A percentile compares a stretch with the other conserved stretches of the same genome.
These are phyloP conservation scores for Anticlea derivata DNA, from an alignment of 2,888 invertebrate species.

Conservation along the genomic window DNA sequence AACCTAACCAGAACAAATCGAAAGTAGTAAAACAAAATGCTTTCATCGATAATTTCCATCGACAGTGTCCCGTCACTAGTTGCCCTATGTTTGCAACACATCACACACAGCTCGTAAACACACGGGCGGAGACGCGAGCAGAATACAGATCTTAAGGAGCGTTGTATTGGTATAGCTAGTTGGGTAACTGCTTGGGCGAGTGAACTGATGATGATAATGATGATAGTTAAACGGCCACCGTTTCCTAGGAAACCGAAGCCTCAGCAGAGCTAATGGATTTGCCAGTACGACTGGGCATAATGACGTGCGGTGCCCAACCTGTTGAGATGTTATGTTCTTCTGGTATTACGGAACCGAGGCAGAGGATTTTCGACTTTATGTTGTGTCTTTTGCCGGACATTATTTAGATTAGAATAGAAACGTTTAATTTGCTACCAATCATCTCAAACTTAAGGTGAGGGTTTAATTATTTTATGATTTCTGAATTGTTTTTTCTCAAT, in stretches of 20 bases:
- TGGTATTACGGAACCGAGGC: conserved; percentile 13
- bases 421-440: too few species aligned
- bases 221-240: too few species aligned
- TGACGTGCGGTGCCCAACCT: conserved; percentile 18
- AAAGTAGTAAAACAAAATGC: too few species aligned
- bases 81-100: conserved; percentile 22
- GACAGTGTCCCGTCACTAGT: conserved; percentile 18
- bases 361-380: not conserved
- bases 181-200: conserved; percentile 1
- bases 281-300: conserved; percentile 5
- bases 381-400: not conserved
- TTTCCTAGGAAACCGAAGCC: not conserved
- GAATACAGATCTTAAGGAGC: conserved; percentile 13
- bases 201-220: too few species aligned
- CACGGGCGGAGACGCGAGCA: conserved; percentile 10
- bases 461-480: too few species aligned
- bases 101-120: conserved; percentile 20
- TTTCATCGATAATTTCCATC: conserved; percentile 13
- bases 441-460: too few species aligned
- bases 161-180: not conserved
- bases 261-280: conserved; percentile 17
- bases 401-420: not conserved
- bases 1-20: too few species aligned
- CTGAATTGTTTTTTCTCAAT: too few species aligned
- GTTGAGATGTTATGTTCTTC: conserved; percentile 26